phyloP scores from a whole-genome alignment of 2,888 invertebrate genomes.

The Panorpa germanica region DNA sequence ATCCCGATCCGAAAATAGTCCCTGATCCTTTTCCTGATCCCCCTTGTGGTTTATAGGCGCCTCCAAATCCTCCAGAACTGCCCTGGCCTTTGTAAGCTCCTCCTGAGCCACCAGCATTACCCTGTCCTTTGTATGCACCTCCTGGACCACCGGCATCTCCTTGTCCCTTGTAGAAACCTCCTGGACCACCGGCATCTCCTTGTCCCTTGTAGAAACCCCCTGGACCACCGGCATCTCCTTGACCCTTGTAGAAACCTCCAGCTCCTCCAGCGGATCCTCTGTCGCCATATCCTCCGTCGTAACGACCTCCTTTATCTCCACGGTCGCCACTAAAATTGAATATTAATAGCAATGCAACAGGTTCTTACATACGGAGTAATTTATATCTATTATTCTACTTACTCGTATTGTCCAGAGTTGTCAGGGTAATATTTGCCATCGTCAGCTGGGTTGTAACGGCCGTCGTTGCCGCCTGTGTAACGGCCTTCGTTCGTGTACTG shows the following conservation, averaged over 20 bases:
- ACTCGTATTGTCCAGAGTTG: constrained; percentile 31
- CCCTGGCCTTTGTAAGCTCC: constrained; percentile 15
- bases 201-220: constrained; percentile 12
- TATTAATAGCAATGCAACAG: too few species aligned
- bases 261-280: constrained; percentile 22
- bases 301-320: constrained; percentile 21
- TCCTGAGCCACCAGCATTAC: constrained; percentile 18
- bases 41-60: constrained; percentile 14
- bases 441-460: constrained; percentile 25
- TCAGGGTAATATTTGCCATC: constrained; percentile 34
- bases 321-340: constrained; percentile 8
- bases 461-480: constrained; percentile 22
- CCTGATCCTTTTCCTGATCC: constrained; percentile 12
- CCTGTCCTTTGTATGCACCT: constrained; percentile 9
- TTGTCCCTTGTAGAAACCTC: constrained; percentile 10
- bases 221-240: constrained; percentile 6
- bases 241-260: constrained; percentile 14
- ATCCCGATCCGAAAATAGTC: not conserved
- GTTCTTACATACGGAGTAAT: too few species aligned
- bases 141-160: constrained; percentile 11
- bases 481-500: not conserved
- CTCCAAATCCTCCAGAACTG: constrained; percentile 16
- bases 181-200: constrained; percentile 12
- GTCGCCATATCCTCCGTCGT: constrained; percentile 30
- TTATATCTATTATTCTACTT: constrained; percentile 24